Conservation (phyloP, 2,797 vertebrate genomes). For the Oryzias sinensis region DNA sequence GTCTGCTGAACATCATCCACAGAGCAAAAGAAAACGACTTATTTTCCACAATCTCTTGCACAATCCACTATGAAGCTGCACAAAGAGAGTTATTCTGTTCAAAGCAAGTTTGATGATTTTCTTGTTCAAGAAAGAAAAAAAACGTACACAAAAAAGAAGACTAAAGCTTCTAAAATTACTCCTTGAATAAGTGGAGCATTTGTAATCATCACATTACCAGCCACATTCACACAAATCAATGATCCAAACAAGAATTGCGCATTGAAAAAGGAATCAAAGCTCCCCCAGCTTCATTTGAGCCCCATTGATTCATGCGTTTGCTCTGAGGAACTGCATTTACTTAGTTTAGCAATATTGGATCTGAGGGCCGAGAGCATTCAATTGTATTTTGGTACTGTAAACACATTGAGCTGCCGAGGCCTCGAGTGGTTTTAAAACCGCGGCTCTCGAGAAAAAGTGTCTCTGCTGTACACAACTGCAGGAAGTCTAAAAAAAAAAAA, state of each 20-base stretch:
- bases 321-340: constrained; percentile 35
- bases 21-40: too few relatives aligned
- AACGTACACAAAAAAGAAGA: neutral
- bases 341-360: constrained; percentile 39
- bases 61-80: neutral
- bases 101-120: too few relatives aligned
- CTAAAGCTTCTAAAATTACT: constrained; percentile 14
- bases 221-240: constrained; percentile 6
- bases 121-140: neutral
- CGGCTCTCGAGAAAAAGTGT: constrained; percentile 19
- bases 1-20: too few relatives aligned
- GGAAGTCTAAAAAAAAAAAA: constrained; percentile 6
- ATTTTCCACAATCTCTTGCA: neutral
- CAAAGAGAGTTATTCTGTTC: constrained; percentile 1
- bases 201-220: constrained; percentile 7
- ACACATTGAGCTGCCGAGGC: constrained; percentile 35
- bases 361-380: constrained; percentile 26
- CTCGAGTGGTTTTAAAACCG: constrained; percentile 33
- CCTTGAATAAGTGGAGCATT: constrained; percentile 6
- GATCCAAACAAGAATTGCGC: constrained; percentile 18
- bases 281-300: constrained; percentile 26
- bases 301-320: constrained; percentile 34
- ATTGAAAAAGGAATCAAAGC: constrained; percentile 16
- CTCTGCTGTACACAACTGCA: constrained; percentile 22
- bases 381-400: constrained; percentile 32